phyloP scores from a whole-genome alignment of 2,888 invertebrate genomes.

The Seladonia tumulorum region DNA sequence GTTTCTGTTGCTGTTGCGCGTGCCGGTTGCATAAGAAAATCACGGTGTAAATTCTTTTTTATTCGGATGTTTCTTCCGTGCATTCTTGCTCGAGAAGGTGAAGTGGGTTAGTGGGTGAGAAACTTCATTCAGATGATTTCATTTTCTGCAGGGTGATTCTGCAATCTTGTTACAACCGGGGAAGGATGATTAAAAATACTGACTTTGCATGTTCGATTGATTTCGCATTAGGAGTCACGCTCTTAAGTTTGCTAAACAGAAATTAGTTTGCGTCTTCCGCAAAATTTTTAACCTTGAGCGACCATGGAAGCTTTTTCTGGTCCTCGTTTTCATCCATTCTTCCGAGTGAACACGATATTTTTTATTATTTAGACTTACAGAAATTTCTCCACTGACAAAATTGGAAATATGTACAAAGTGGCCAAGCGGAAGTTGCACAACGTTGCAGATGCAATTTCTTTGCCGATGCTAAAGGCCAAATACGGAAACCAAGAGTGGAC shows the following conservation, averaged over 20 bases:
- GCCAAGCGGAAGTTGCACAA: neutral
- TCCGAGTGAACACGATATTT: too few species aligned
- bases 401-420: neutral
- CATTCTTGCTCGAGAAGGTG: neutral
- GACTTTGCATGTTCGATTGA: neutral
- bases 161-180: neutral
- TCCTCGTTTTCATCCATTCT: too few species aligned
- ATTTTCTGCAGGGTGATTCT: neutral
- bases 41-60: neutral
- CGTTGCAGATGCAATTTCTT: neutral
- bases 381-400: neutral
- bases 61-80: neutral
- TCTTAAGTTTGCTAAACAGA: too few species aligned
- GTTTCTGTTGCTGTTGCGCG: neutral
- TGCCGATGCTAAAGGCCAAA: neutral
- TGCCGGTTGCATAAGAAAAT: conserved; percentile 14
- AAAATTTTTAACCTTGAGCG: neutral
- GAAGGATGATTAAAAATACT: neutral
- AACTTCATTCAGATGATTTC: neutral
- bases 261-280: too few species aligned
- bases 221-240: neutral
- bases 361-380: neutral
- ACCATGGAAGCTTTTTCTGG: neutral
- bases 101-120: neutral
- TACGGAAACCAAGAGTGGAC: conserved; percentile 17